A percentile compares a stretch with the other conserved stretches of the same genome.
Conservation (phyloP, 1,140 invertebrate species). For the Globodera ellingtonae region DNA sequence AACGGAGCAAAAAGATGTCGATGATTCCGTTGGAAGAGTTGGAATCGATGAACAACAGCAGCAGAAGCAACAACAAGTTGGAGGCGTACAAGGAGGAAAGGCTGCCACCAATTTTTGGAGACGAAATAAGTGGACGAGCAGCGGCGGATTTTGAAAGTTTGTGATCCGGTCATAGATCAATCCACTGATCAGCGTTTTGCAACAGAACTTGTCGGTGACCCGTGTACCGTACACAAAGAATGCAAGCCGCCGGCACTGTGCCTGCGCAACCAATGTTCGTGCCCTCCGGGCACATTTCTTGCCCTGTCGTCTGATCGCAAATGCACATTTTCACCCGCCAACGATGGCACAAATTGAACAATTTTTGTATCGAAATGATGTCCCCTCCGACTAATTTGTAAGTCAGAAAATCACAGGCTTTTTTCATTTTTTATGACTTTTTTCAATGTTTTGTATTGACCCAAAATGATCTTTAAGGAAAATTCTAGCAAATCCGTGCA, state of each 20-base stretch:
- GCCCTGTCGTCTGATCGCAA: conserved; percentile 38
- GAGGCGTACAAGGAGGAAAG: background rate
- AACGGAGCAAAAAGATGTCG: background rate
- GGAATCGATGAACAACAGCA: background rate
- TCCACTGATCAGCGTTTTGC: no score
- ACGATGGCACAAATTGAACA: background rate
- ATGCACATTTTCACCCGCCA: conserved; percentile 48
- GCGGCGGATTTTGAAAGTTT: conserved; percentile 11
- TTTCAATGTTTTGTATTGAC: no score
- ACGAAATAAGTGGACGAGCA: conserved; percentile 6
- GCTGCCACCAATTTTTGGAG: background rate
- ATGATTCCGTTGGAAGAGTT: background rate
- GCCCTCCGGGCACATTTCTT: conserved; percentile 30
- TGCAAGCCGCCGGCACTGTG: conserved; percentile 42
- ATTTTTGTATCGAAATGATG: no score
- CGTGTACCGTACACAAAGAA: conserved; percentile 30
- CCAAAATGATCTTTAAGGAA: no score
- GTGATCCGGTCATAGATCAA: no score
- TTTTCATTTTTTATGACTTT: no score
- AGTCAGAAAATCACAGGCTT: no score
- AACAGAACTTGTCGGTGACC: conserved; percentile 29
- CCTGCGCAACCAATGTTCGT: conserved; percentile 30
- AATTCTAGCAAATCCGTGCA: no score
- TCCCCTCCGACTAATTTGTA: no score
- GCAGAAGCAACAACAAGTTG: background rate